phyloP scores from a whole-genome alignment of 1,140 invertebrate genomes.

The Calliopsis andreniformis region DNA sequence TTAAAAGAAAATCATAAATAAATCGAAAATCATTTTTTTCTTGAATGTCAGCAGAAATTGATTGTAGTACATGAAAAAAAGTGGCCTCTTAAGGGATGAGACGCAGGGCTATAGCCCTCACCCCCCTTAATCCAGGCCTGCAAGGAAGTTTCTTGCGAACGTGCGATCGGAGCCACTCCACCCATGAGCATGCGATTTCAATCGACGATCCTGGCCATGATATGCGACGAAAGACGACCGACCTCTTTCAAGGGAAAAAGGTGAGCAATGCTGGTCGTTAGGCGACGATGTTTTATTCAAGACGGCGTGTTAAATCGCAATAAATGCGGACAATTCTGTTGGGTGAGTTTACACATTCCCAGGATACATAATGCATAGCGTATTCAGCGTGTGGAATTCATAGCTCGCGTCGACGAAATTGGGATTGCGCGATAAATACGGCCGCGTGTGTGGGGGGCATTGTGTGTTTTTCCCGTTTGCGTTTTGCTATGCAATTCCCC shows the following conservation, averaged over 20 bases:
- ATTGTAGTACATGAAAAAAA: too few species aligned
- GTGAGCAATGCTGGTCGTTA: constrained; percentile 24
- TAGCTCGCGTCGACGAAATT: constrained; percentile 42
- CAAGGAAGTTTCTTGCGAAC: too few species aligned
- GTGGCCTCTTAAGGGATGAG: too few species aligned
- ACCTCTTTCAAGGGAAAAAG: background rate
- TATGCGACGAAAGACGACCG: background rate
- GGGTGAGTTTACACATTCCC: constrained; percentile 40
- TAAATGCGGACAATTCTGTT: constrained; percentile 48
- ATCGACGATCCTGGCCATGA: background rate
- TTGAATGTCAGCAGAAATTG: too few species aligned
- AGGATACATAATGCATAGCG: constrained; percentile 45
- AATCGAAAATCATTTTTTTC: too few species aligned
- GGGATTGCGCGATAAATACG: constrained; percentile 41
- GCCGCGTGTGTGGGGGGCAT: background rate
- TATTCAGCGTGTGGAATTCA: constrained; percentile 42
- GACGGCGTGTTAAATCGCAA: constrained; percentile 31
- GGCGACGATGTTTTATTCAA: constrained; percentile 43
- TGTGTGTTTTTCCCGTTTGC: constrained; percentile 8
- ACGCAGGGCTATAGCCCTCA: too few species aligned
- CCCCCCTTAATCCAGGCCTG: too few species aligned
- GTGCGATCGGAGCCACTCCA: background rate
- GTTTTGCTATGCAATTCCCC: constrained; percentile 7
- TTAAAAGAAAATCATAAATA: too few species aligned
- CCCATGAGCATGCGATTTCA: background rate